phyloP scores from a whole-genome alignment of 2,113 vertebrate genomes.

The Xenopus tropicalis region UCB_Xtro_10.0 CM004443.2:176263501-176264000 shows the following conservation, averaged over 20 bases:
- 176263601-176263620: too few relatives aligned
- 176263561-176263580: too few relatives aligned
- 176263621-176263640: not conserved
- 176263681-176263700: not conserved
- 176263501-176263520: too few relatives aligned
- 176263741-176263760: too few relatives aligned
- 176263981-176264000: slow-evolving; percentile 16
- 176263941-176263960: slow-evolving; percentile 26
- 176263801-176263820: not conserved
- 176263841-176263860: slow-evolving; percentile 22
- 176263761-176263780: too few relatives aligned
- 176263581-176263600: too few relatives aligned
- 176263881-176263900: slow-evolving; percentile 10
- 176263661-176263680: slow-evolving; percentile 5
- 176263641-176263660: not conserved
- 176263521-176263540: too few relatives aligned
- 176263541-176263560: too few relatives aligned
- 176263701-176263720: too few relatives aligned
- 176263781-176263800: too few relatives aligned
- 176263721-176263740: too few relatives aligned
- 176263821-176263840: not conserved
- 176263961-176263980: slow-evolving; percentile 33
- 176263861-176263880: slow-evolving; percentile 6
- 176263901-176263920: slow-evolving; percentile 13
- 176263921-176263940: slow-evolving; percentile 27